A percentile compares a stretch with the other conserved stretches of the same genome.
These are phyloP conservation scores for Boloria selene DNA, from an alignment of 2,888 invertebrate species.

Conservation along the genomic window DNA sequence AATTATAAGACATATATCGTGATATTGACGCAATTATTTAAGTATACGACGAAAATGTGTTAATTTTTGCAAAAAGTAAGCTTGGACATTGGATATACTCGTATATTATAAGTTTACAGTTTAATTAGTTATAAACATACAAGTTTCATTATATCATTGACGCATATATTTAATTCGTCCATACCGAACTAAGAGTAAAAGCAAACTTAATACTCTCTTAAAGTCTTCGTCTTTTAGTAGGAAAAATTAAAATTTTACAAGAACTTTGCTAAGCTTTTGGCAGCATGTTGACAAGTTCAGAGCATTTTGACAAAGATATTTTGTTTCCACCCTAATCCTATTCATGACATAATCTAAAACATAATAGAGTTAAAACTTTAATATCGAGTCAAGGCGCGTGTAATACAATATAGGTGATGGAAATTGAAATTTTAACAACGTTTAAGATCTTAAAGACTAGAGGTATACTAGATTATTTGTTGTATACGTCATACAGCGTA, in stretches of 20 bases:
- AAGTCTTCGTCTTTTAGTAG: not conserved
- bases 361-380: conserved; percentile 10
- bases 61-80: no score
- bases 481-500: not conserved
- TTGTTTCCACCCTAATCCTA: not conserved
- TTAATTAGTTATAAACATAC: no score
- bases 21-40: no score
- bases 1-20: no score
- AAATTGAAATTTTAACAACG: conserved; percentile 3
- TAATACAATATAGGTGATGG: conserved; percentile 1
- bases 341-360: not conserved
- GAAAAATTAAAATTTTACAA: conserved; percentile 10
- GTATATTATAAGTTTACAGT: no score
- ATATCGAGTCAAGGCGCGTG: conserved; percentile 5
- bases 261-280: not conserved
- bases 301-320: not conserved
- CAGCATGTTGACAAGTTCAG: not conserved
- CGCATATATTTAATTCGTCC: not conserved
- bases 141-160: no score
- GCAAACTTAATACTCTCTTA: not conserved
- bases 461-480: no score
- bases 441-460: not conserved
- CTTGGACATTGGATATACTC: no score
- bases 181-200: not conserved
- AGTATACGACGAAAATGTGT: no score